Conservation (phyloP, 2,888 invertebrate species). For the Ophraella communa region DNA sequence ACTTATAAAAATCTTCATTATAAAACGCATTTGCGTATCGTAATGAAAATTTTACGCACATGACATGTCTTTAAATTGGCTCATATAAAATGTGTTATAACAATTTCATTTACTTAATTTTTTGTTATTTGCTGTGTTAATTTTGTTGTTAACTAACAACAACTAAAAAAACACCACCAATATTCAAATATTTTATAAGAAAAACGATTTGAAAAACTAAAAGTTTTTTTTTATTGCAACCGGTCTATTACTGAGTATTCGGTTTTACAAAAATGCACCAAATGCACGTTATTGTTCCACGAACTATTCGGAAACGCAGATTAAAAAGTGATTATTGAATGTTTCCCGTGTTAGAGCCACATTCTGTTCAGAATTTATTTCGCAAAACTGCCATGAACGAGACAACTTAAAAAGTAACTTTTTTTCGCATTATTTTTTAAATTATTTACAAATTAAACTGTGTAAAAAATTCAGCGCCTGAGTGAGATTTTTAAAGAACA, state of each 20-base stretch:
- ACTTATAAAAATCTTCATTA: no score
- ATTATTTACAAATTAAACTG: no score
- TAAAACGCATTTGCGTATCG: no score
- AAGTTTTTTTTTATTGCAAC: not conserved
- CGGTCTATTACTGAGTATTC: not conserved
- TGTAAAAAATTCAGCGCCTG: no score
- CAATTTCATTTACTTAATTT: no score
- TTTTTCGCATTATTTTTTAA: no score
- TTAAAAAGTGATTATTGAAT: conserved; percentile 17
- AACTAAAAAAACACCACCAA: not conserved
- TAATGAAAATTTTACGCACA: no score
- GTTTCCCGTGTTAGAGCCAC: not conserved
- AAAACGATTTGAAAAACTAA: not conserved
- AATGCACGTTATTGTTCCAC: conserved; percentile 4
- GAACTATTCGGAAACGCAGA: conserved; percentile 2
- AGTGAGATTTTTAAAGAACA: no score
- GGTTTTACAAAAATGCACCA: conserved; percentile 6
- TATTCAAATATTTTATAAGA: not conserved
- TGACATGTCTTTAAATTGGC: no score
- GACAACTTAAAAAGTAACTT: not conserved
- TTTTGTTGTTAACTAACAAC: no score
- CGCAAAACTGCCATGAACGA: not conserved
- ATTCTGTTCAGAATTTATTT: not conserved
- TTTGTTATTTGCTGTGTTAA: no score
- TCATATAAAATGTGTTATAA: no score